Percentiles rank a stretch among this genome's conserved stretches.
Evolutionary conservation across 2,113 vertebrate species (phyloP).

Genomic region (Cryptoleucopteryx plumbea): DNA sequence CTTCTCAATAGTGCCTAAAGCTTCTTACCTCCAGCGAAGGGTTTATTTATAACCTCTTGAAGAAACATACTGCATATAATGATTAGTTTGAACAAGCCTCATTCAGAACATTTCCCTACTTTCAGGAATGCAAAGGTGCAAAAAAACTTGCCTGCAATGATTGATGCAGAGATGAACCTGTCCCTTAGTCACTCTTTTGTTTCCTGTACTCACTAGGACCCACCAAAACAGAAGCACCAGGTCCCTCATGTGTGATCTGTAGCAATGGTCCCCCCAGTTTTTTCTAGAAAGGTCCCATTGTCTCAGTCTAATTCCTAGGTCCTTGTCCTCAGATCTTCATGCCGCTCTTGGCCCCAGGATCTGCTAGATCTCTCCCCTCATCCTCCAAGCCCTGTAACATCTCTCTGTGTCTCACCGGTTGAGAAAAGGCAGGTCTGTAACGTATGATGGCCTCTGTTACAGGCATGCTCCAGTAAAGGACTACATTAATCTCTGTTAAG

Average conservation of each 20-base stretch:
- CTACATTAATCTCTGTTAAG: background rate
- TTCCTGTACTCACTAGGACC: background rate
- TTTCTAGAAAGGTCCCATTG: background rate
- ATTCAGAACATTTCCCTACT: background rate
- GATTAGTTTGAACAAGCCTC: background rate
- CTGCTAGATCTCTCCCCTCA: background rate
- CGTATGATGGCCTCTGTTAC: background rate
- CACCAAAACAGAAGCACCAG: background rate
- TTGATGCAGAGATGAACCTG: background rate
- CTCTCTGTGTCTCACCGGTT: background rate
- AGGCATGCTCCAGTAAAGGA: background rate
- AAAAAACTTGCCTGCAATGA: background rate
- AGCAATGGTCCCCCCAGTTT: background rate
- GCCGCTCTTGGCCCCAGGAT: background rate
- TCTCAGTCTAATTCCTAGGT: background rate
- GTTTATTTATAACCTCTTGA: constrained; percentile 47
- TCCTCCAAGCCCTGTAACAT: background rate
- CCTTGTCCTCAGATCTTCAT: background rate
- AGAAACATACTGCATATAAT: background rate
- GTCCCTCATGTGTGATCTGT: background rate
- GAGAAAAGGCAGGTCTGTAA: background rate
- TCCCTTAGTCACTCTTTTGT: background rate
- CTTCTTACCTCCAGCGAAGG: constrained; percentile 36
- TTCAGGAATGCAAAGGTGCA: background rate
- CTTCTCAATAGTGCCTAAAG: constrained; percentile 25